Conservation (phyloP, 2,888 invertebrate genomes). For the Caenorhabditis auriculariae region DNA sequence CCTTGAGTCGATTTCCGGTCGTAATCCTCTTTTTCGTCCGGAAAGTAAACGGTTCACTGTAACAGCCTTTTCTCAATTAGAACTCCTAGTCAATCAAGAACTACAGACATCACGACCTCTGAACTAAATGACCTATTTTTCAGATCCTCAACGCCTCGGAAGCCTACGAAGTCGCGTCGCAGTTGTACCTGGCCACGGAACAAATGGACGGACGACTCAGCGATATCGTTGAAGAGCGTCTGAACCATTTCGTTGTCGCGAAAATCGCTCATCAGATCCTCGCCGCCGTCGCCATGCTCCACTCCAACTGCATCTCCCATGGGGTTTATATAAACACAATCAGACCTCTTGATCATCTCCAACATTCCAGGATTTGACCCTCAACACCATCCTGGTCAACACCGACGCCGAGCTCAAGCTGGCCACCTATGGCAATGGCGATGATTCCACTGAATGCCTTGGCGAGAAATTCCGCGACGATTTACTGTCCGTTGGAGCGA, state of each 20-base stretch:
- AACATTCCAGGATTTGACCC: conserved; percentile 25
- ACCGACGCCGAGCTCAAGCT: conserved; percentile 28
- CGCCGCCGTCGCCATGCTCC: conserved; percentile 28
- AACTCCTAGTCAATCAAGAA: too few species aligned
- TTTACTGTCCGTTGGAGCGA: conserved; percentile 25
- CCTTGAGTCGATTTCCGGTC: neutral
- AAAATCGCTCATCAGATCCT: conserved; percentile 26
- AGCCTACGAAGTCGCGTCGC: conserved; percentile 24
- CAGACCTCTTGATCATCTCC: neutral
- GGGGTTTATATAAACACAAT: conserved; percentile 4
- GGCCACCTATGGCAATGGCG: conserved; percentile 23
- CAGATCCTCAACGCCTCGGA: conserved; percentile 19
- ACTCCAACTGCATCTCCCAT: conserved; percentile 26
- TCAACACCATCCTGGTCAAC: conserved; percentile 24
- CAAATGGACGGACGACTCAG: conserved; percentile 27
- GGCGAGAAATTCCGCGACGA: conserved; percentile 24
- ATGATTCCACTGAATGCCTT: conserved; percentile 21
- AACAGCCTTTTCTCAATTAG: neutral
- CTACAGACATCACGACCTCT: too few species aligned
- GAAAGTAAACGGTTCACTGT: neutral
- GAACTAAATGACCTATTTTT: neutral
- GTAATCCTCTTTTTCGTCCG: neutral
- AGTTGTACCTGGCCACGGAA: conserved; percentile 20
- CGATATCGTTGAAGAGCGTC: conserved; percentile 24
- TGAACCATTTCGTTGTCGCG: conserved; percentile 28